Base-by-base conservation (phyloP, 2,888 invertebrate species). In the Sesia apiformis region DNA sequence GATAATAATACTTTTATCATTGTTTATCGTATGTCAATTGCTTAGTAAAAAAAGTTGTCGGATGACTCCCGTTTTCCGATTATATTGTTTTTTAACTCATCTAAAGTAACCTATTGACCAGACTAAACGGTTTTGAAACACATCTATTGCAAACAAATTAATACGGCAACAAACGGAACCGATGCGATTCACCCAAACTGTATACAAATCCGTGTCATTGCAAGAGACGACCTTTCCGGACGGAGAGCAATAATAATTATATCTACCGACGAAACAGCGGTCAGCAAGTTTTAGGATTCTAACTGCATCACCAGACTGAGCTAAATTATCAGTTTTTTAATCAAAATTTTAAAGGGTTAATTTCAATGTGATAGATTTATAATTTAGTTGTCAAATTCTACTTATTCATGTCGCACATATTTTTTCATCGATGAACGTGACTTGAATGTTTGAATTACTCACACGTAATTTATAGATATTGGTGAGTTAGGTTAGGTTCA, bases 151-250 rank as follows among this genome's bases (percentile, higher is more conserved):
- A 49, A 52, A 52, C 41, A 55, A 56, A 54, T 60, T 56, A 52
- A 53, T 53, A 54, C 53, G 57, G 53, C 52, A 42, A 8, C 55
- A 7, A 39, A 38, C 63, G 64, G 65, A 65, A 69, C 67, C 41
- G 60, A 69, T 69, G 62, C 67, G 66, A 65, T 63, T 67, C 62
- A 58, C 57, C 56, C 49, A 50, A 38, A 50, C 38, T 52, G 55
- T 57, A 51, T 57, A 52, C 55, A 53, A 23, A 49, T 54, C 52
- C 46, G 41, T 59, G 58, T 55, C 55, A 60, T 53, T 52, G 53
- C 51, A 53, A 50, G 53, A 46, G 56, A 59, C 57, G 60, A 62
- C 63, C 63, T 63, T 61, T 59, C 55, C 56, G 53, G 52, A 38
- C 38, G 52, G 38, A 52, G 40, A 39, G 7, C 49, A 52, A 52